Conservation (phyloP, 2,113 vertebrate genomes). For the Chlamydotis undulata region DNA sequence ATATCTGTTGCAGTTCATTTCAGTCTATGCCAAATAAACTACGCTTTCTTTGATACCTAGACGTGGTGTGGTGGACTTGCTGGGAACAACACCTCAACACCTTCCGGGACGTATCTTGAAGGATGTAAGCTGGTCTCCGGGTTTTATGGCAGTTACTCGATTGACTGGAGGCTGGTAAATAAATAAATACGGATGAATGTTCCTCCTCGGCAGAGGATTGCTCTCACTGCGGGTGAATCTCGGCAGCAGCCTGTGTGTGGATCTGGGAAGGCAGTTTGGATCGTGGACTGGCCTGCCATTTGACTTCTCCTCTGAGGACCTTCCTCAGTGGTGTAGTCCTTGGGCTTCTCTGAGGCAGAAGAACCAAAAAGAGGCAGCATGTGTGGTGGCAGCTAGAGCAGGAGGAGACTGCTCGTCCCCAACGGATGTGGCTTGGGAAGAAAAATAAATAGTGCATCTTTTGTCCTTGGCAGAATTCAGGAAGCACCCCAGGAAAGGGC, state of each 20-base stretch:
- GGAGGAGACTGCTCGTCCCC: too few relatives aligned
- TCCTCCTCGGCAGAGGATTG: not conserved
- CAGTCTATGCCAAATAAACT: constrained; percentile 54
- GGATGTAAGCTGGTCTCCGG: not conserved
- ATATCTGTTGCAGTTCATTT: not conserved
- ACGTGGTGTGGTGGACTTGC: not conserved
- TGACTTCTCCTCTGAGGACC: too few relatives aligned
- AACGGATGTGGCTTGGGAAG: too few relatives aligned
- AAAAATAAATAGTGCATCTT: too few relatives aligned
- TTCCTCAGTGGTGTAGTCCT: too few relatives aligned
- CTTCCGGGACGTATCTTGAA: accelerated
- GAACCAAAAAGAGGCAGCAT: too few relatives aligned
- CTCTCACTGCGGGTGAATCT: not conserved
- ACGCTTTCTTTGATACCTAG: not conserved
- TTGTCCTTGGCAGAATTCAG: not conserved
- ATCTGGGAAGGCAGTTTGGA: too few relatives aligned
- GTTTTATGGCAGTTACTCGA: not conserved
- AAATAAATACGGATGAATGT: not conserved
- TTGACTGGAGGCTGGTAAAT: not conserved
- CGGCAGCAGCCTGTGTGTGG: too few relatives aligned
- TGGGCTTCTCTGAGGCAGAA: too few relatives aligned
- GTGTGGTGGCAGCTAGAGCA: too few relatives aligned
- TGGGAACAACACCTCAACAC: not conserved
- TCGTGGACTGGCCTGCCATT: too few relatives aligned
- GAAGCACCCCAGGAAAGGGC: not conserved